A percentile compares a stretch with the other conserved stretches of the same genome.
Evolutionary conservation across 1,140 invertebrate genomes (phyloP).

Genomic region (Plutomurus gul): DNA sequence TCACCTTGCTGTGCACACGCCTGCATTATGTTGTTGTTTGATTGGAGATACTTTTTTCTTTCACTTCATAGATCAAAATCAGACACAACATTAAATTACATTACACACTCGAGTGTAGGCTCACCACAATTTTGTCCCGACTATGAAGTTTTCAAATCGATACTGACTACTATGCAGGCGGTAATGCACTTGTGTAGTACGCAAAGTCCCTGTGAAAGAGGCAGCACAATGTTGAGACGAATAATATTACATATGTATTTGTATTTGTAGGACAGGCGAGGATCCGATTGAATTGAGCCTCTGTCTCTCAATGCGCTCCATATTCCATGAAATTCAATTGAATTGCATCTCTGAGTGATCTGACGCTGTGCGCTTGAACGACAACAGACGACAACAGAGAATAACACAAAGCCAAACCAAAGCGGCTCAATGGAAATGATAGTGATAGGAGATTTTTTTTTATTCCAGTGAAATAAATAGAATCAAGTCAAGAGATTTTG

Average conservation of each 20-base stretch:
- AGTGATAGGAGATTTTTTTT: not conserved
- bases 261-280: not conserved
- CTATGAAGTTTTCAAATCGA: no score
- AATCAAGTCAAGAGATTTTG: conserved; percentile 18
- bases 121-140: no score
- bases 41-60: conserved; percentile 27
- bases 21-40: conserved; percentile 24
- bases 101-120: not conserved
- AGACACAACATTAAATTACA: not conserved
- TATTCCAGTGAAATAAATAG: conserved; percentile 1
- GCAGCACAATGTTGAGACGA: no score
- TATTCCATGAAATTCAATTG: not conserved
- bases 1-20: conserved; percentile 1
- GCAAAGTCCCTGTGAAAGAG: no score
- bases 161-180: not conserved
- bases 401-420: not conserved
- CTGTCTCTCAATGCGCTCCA: not conserved
- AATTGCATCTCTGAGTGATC: not conserved
- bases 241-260: no score
- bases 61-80: conserved; percentile 24
- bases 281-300: conserved; percentile 2
- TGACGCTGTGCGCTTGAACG: not conserved
- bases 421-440: not conserved
- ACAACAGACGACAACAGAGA: not conserved
- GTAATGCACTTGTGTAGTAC: not conserved